These are phyloP conservation scores for Bombus waltoni DNA, from an alignment of 1,140 invertebrate species.

Conservation along the genomic window DNA sequence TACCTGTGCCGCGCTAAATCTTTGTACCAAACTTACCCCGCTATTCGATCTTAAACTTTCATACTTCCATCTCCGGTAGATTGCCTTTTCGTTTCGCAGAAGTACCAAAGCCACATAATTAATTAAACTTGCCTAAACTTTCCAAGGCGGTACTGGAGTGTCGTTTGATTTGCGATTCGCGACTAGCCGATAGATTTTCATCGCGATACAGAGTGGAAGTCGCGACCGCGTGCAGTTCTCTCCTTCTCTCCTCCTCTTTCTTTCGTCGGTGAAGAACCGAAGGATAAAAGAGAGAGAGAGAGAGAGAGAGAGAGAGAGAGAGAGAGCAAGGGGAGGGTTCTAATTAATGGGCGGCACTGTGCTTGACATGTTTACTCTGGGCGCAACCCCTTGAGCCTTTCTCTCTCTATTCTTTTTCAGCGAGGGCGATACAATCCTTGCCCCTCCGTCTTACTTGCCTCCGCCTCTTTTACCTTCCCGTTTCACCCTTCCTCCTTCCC, in stretches of 20 bases:
- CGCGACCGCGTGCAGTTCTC: background rate
- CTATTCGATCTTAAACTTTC: background rate
- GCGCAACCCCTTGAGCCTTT: slow-evolving; percentile 70
- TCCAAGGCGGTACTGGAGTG: slow-evolving; percentile 18
- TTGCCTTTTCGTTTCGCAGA: background rate
- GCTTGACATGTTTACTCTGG: slow-evolving; percentile 77
- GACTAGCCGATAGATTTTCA: background rate
- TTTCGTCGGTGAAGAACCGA: slow-evolving; percentile 53
- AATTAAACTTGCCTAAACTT: slow-evolving; percentile 38
- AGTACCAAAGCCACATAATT: slow-evolving; percentile 23
- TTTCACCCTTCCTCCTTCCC: background rate
- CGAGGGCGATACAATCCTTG: slow-evolving; percentile 73
- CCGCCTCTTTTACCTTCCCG: slow-evolving; percentile 21
- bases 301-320: slow-evolving; percentile 31
- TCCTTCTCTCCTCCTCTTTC: slow-evolving; percentile 43
- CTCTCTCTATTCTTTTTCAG: slow-evolving; percentile 69
- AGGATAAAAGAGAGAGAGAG: slow-evolving; percentile 20
- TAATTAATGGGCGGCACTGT: slow-evolving; percentile 76
- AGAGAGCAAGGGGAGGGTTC: slow-evolving; percentile 63
- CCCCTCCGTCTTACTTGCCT: slow-evolving; percentile 47
- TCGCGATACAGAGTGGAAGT: background rate
- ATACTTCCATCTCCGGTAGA: background rate
- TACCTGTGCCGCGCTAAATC: background rate
- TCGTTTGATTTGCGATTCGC: slow-evolving; percentile 44
- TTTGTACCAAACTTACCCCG: background rate